phyloP scores from a whole-genome alignment of 1,140 invertebrate genomes.

The Contarinia nasturtii region DNA sequence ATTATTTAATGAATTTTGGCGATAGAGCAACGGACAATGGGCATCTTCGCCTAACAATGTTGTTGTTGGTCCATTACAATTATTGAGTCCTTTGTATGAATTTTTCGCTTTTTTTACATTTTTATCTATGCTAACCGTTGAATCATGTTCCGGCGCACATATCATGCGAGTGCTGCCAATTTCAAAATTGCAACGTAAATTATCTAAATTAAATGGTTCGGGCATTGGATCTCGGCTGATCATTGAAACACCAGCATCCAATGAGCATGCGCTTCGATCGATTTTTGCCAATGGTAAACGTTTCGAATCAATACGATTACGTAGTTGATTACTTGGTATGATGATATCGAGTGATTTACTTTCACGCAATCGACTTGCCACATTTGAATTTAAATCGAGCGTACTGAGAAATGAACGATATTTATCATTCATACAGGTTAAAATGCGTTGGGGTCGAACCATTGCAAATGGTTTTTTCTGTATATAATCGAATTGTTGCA shows the following conservation, averaged over 20 bases:
- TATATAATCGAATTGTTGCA: neutral
- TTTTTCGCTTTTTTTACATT: conserved; percentile 5
- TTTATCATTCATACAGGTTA: conserved; percentile 7
- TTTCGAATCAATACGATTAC: neutral
- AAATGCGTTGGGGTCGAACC: conserved; percentile 21
- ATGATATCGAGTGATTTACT: conserved; percentile 20
- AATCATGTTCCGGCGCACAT: conserved; percentile 1
- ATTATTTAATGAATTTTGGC: conserved; percentile 27
- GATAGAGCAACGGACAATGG: conserved; percentile 32
- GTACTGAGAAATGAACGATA: neutral
- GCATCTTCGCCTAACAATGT: conserved; percentile 23
- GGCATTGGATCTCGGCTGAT: neutral
- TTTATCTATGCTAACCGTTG: conserved; percentile 6
- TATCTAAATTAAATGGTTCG: neutral
- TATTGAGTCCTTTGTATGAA: conserved; percentile 25
- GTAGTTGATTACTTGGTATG: conserved; percentile 7
- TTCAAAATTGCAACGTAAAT: no score
- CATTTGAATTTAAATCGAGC: neutral
- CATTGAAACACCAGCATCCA: conserved; percentile 1
- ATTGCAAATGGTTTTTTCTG: conserved; percentile 17
- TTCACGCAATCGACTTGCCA: conserved; percentile 11
- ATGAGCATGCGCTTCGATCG: neutral
- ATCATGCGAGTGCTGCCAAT: neutral
- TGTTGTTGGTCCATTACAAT: conserved; percentile 22
- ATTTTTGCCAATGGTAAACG: neutral